Evolutionary conservation across 1,140 invertebrate species (phyloP).

Genomic region (Ceratina japonica): DNA sequence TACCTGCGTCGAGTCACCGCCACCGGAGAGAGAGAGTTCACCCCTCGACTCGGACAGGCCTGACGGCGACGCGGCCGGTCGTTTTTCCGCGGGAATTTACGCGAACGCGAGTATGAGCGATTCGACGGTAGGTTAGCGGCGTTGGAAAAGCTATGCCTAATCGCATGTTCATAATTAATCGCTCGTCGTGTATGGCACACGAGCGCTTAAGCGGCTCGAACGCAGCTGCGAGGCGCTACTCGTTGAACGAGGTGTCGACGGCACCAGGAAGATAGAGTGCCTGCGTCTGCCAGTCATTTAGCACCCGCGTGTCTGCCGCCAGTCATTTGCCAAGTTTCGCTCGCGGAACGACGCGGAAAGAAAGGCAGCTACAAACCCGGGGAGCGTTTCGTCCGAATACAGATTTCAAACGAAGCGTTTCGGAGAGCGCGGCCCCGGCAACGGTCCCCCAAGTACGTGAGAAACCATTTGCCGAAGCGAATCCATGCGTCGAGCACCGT

Average conservation of each 20-base stretch:
- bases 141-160: conserved; percentile 11
- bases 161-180: conserved; percentile 44
- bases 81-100: conserved; percentile 32
- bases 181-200: conserved; percentile 13
- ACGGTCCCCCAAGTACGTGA: no score
- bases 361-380: not conserved
- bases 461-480: no score
- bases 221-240: conserved; percentile 20
- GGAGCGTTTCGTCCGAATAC: not conserved
- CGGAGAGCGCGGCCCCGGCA: no score
- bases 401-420: no score
- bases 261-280: conserved; percentile 32
- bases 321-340: conserved; percentile 22
- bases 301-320: conserved; percentile 17
- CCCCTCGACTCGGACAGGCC: not conserved
- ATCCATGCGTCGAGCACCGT: no score
- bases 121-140: not conserved
- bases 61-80: not conserved
- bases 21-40: not conserved
- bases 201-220: conserved; percentile 27
- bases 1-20: conserved; percentile 44
- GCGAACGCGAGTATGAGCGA: not conserved
- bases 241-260: conserved; percentile 1
- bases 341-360: not conserved
- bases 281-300: conserved; percentile 39